Percentiles rank a stretch among this genome's conserved stretches.
These are phyloP conservation scores for Drosophila varians DNA, from an alignment of 1,140 invertebrate species.

Conservation along the genomic window DNA sequence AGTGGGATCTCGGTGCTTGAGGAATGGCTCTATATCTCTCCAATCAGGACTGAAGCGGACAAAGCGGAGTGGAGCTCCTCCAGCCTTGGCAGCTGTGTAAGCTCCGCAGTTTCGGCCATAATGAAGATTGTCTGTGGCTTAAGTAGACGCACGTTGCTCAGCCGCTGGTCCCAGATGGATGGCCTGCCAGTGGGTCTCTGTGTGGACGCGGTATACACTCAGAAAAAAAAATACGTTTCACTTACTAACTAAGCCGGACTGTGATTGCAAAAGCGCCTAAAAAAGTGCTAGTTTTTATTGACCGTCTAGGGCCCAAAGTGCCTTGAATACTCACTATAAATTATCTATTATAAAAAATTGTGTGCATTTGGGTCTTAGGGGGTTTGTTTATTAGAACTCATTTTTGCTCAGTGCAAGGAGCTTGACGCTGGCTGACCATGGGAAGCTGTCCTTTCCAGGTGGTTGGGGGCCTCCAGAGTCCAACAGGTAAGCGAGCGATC, in stretches of 20 bases:
- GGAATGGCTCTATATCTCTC: conserved; percentile 35
- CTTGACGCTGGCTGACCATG: conserved; percentile 8
- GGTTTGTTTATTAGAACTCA: too few relatives aligned
- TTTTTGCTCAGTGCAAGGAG: neutral
- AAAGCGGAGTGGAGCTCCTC: conserved; percentile 28
- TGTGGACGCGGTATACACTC: neutral
- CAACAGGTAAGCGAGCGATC: conserved; percentile 59
- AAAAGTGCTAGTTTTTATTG: too few relatives aligned
- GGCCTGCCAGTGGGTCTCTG: neutral
- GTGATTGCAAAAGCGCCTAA: too few relatives aligned
- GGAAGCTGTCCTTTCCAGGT: conserved; percentile 13
- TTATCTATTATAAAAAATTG: too few relatives aligned
- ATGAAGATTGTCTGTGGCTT: conserved; percentile 81
- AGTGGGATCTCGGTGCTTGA: conserved; percentile 20
- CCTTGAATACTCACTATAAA: too few relatives aligned
- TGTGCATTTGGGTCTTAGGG: too few relatives aligned
- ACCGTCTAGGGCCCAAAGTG: too few relatives aligned
- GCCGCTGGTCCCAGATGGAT: conserved; percentile 29
- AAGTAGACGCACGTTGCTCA: conserved; percentile 76
- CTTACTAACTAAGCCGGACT: too few relatives aligned
- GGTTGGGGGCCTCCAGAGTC: conserved; percentile 2
- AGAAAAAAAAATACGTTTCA: too few relatives aligned
- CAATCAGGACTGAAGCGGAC: conserved; percentile 23
- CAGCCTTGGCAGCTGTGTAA: conserved; percentile 55
- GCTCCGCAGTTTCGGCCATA: conserved; percentile 72